Evolutionary conservation across 2,888 invertebrate genomes (phyloP).

Genomic region (Asteroscopus sphinx): DNA sequence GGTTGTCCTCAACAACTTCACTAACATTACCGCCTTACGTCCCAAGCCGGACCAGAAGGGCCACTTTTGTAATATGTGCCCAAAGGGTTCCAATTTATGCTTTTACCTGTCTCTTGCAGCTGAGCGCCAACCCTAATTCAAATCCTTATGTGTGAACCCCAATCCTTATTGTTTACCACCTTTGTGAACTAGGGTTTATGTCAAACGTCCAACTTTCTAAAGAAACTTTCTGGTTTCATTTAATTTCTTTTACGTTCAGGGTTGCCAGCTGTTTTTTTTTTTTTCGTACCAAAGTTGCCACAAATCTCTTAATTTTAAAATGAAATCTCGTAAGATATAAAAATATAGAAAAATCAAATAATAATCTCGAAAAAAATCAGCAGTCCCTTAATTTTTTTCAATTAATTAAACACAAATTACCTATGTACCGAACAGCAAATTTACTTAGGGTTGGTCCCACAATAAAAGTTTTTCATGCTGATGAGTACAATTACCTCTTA

Average conservation of each 20-base stretch:
- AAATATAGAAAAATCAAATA: too few relatives aligned
- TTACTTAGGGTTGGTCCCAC: too few relatives aligned
- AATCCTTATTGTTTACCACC: conserved; percentile 77
- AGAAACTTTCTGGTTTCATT: conserved; percentile 17
- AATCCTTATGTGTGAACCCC: conserved; percentile 68
- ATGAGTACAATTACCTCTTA: too few relatives aligned
- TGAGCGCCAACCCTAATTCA: conserved; percentile 76
- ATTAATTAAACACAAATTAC: too few relatives aligned
- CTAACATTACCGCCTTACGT: conserved; percentile 58
- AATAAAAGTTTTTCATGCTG: too few relatives aligned
- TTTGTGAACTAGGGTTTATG: conserved; percentile 71
- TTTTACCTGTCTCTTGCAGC: conserved; percentile 79
- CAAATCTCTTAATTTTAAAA: too few relatives aligned
- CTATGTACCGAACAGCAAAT: too few relatives aligned
- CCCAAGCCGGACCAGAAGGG: conserved; percentile 66
- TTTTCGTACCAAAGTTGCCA: too few relatives aligned
- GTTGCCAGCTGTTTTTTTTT: conserved; percentile 1
- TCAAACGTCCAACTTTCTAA: conserved; percentile 53
- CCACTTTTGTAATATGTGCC: conserved; percentile 78
- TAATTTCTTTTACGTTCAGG: conserved; percentile 34
- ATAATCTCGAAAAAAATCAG: too few relatives aligned
- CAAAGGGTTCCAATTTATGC: conserved; percentile 83
- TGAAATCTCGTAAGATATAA: too few relatives aligned
- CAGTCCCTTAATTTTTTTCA: too few relatives aligned
- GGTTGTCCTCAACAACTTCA: too few relatives aligned